Evolutionary conservation across 2,888 invertebrate species (phyloP).

Genomic region (Pecten maximus): DNA sequence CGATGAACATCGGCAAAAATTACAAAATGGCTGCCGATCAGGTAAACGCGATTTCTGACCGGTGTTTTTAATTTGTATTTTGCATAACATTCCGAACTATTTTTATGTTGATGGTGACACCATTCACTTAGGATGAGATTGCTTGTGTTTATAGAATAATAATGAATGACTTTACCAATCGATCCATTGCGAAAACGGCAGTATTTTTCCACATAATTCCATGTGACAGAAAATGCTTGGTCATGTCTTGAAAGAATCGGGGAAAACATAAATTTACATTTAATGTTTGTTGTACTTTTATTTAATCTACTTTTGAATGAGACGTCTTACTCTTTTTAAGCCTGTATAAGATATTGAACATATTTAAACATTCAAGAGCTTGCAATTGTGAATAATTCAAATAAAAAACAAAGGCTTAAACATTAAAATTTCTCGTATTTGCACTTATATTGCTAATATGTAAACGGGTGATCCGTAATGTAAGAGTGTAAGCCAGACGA

Average conservation of each 20-base stretch:
- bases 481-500: too few relatives aligned
- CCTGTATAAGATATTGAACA: too few relatives aligned
- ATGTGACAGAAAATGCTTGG: slow-evolving; percentile 12
- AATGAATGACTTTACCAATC: not conserved
- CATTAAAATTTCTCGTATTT: too few relatives aligned
- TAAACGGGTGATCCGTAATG: too few relatives aligned
- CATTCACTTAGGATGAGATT: not conserved
- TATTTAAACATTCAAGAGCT: too few relatives aligned
- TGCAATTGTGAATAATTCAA: too few relatives aligned
- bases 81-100: not conserved
- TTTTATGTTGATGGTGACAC: not conserved
- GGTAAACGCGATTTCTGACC: slow-evolving; percentile 36
- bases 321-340: too few relatives aligned
- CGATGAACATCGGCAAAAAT: not conserved
- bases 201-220: not conserved
- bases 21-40: slow-evolving; percentile 42
- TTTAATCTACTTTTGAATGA: too few relatives aligned
- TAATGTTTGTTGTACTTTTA: not conserved
- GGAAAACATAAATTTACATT: not conserved
- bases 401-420: too few relatives aligned
- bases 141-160: not conserved
- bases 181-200: not conserved
- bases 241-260: not conserved
- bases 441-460: too few relatives aligned
- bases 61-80: not conserved